A percentile compares a stretch with the other conserved stretches of the same genome.
These are phyloP conservation scores for Trachythela sp. DNA, from an alignment of 64 coral and sea anemone genomes.

Conservation along the genomic window DNA sequence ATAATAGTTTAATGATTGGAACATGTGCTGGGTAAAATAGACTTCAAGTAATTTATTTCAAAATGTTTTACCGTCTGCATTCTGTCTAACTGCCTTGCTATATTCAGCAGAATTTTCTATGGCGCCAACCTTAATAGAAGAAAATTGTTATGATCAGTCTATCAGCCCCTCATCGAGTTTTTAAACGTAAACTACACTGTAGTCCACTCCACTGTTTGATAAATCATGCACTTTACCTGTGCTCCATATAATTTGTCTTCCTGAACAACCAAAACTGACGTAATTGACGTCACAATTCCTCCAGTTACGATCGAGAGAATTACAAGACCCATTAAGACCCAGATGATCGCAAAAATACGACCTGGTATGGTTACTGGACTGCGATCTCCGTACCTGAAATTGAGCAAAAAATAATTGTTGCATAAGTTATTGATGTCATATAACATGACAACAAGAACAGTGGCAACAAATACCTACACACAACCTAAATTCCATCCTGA, in stretches of 20 bases:
- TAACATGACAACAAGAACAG: neutral
- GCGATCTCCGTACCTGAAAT: slow-evolving; percentile 48
- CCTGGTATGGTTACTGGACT: neutral
- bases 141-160: neutral
- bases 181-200: no score
- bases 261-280: slow-evolving; percentile 28
- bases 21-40: no score
- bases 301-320: slow-evolving; percentile 32
- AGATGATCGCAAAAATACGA: slow-evolving; percentile 24
- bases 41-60: neutral
- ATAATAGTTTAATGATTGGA: no score
- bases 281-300: slow-evolving; percentile 16
- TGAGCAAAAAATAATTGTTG: neutral
- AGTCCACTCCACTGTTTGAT: no score
- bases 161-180: neutral
- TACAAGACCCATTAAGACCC: slow-evolving; percentile 30
- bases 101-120: neutral
- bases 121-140: neutral
- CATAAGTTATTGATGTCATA: neutral
- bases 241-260: slow-evolving; percentile 42
- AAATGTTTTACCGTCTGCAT: neutral
- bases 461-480: neutral
- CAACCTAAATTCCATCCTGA: neutral
- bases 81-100: neutral
- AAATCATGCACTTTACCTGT: slow-evolving; percentile 14